Evolutionary conservation across 2,888 invertebrate species (phyloP), one percentile per base, ranked within the genome.

Genomic region (Stenodera caucasica): DNA sequence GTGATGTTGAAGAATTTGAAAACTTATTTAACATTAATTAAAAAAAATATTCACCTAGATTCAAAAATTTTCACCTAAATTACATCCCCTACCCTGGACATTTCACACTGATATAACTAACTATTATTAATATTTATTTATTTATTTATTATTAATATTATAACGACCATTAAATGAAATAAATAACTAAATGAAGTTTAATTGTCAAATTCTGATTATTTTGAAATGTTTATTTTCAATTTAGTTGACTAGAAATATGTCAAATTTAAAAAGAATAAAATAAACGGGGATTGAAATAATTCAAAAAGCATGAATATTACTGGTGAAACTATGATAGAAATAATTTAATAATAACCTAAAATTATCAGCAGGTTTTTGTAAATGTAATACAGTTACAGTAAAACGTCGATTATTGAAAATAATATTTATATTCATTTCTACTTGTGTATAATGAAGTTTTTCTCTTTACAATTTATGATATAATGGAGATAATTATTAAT

Each of bases 1-100:
- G 11, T 45, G 14, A 12, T 2, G 49, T 7, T 29, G 18, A 54
- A 30, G 30, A 33, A 53, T 52, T 53, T 55, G 58, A 58, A 57
- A n/a, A n/a, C n/a, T n/a, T n/a, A n/a, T n/a, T n/a, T n/a, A n/a
- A n/a, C n/a, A n/a, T n/a, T n/a, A 58, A 57, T 58, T 23, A 58
- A 54, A 14, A 11, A 51, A 61, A 59, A 50, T 57, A 30, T 57
- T 32, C 68, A 69, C 61, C 64, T 68, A 70, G 58, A 64, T 64
- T 58, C 68, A 69, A 62, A 66, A 69, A 68, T 66, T 69, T 63
- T 64, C 67, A 66, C 64, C 67, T 71, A 71, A 65, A 66, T 68
- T 70, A 72, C 65, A 70, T 75, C 75, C 76, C 77, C 77, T 76
- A 75, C 75, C 75, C 72, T 75, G 75, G 76, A 77, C 73, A 76